A percentile compares a stretch with the other conserved stretches of the same genome.
Conservation (phyloP, 2,888 invertebrate genomes). For the Xestoiulus laeticollis region DNA sequence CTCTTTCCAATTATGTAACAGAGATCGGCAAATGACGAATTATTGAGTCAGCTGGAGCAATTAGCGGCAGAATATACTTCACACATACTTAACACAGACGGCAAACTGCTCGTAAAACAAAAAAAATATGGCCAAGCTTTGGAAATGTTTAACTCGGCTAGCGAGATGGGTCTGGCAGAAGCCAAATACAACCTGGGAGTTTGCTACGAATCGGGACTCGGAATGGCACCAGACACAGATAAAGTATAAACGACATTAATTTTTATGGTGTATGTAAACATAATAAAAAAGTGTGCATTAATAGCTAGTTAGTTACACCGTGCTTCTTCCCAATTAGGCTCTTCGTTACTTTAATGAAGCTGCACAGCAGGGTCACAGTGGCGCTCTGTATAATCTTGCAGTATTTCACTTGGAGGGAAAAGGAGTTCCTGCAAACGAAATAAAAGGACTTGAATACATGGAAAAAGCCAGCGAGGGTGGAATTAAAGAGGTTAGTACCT, state of each 20-base stretch:
- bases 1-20: background rate
- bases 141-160: slow-evolving; percentile 17
- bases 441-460: slow-evolving; percentile 30
- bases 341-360: slow-evolving; percentile 46
- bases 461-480: slow-evolving; percentile 47
- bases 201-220: slow-evolving; percentile 50
- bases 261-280: background rate
- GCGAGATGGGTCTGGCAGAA: slow-evolving; percentile 38
- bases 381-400: slow-evolving; percentile 47
- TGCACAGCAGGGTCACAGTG: slow-evolving; percentile 24
- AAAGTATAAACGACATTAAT: slow-evolving; percentile 5
- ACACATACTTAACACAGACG: background rate
- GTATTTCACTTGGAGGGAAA: slow-evolving; percentile 47
- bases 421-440: slow-evolving; percentile 18
- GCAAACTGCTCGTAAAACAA: background rate
- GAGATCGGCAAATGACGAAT: background rate
- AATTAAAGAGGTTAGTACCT: slow-evolving; percentile 51
- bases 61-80: background rate
- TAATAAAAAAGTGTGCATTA: background rate
- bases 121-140: slow-evolving; percentile 11
- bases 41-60: background rate
- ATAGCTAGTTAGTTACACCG: background rate
- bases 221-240: slow-evolving; percentile 42
- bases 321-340: slow-evolving; percentile 23
- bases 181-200: slow-evolving; percentile 52